These are phyloP conservation scores for Lutjanus erythropterus DNA, from an alignment of 2,113 vertebrate species.

Conservation along the genomic window DNA sequence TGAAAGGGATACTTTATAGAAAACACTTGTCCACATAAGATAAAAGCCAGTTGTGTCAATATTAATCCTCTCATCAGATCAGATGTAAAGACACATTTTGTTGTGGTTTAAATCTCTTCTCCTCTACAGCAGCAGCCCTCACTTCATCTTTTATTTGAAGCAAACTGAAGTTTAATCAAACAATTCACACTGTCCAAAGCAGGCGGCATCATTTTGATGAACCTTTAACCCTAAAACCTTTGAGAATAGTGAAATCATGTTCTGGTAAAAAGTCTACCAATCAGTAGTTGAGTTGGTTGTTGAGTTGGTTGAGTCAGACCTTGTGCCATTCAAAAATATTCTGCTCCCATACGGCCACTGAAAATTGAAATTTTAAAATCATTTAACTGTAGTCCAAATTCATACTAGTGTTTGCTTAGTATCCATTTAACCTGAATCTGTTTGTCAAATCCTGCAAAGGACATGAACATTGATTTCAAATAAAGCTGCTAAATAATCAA, in stretches of 20 bases:
- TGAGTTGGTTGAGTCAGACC: no score
- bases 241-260: not conserved
- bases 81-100: not conserved
- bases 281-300: not conserved
- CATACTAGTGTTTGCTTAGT: not conserved
- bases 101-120: not conserved
- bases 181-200: not conserved
- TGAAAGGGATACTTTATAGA: no score
- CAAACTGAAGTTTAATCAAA: not conserved
- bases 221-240: not conserved
- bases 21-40: not conserved
- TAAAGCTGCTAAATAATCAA: not conserved
- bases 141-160: no score
- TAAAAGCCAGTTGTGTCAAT: not conserved
- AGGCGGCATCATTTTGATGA: not conserved
- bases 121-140: not conserved
- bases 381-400: not conserved
- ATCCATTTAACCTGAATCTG: not conserved
- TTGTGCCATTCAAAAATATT: no score
- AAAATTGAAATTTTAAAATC: not conserved
- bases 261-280: no score
- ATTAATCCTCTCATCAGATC: not conserved
- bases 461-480: not conserved
- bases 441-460: not conserved
- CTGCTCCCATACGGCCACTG: not conserved